Percentiles rank a stretch among this genome's conserved stretches.
These are phyloP conservation scores for Sesia apiformis DNA, from an alignment of 2,888 invertebrate genomes.

Conservation along the genomic window DNA sequence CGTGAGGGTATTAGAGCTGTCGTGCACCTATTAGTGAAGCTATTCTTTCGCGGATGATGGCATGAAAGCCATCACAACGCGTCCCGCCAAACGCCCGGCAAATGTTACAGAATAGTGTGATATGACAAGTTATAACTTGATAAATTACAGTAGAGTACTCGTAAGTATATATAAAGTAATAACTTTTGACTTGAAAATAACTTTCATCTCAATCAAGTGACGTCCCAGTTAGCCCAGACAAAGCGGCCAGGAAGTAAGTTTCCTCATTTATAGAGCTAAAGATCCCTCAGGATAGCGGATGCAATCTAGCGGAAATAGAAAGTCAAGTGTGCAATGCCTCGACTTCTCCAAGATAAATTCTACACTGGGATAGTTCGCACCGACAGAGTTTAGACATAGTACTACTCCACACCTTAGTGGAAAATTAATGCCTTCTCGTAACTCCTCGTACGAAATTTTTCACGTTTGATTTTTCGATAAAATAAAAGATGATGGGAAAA, in stretches of 20 bases:
- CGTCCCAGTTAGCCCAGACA: conserved; percentile 35
- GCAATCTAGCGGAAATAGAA: conserved; percentile 57
- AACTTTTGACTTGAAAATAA: conserved; percentile 18
- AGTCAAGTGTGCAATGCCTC: conserved; percentile 43
- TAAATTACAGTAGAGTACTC: no score
- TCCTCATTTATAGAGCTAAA: conserved; percentile 46
- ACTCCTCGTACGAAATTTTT: neutral
- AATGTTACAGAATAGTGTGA: no score
- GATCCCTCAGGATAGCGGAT: conserved; percentile 44
- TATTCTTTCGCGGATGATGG: no score
- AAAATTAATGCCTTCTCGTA: neutral
- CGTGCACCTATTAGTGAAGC: no score
- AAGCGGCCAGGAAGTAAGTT: conserved; percentile 43
- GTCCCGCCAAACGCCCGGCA: no score
- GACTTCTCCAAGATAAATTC: neutral
- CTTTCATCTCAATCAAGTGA: conserved; percentile 17
- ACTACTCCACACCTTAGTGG: neutral
- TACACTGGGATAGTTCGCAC: neutral
- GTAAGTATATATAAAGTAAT: no score
- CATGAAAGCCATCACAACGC: no score
- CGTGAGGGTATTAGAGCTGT: no score
- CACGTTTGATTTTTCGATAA: no score
- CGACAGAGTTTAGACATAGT: neutral
- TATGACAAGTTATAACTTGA: no score
- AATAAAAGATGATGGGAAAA: no score